A percentile compares a stretch with the other conserved stretches of the same genome.
phyloP scores from a whole-genome alignment of 2,888 invertebrate genomes.

The Heteropelma amictum region DNA sequence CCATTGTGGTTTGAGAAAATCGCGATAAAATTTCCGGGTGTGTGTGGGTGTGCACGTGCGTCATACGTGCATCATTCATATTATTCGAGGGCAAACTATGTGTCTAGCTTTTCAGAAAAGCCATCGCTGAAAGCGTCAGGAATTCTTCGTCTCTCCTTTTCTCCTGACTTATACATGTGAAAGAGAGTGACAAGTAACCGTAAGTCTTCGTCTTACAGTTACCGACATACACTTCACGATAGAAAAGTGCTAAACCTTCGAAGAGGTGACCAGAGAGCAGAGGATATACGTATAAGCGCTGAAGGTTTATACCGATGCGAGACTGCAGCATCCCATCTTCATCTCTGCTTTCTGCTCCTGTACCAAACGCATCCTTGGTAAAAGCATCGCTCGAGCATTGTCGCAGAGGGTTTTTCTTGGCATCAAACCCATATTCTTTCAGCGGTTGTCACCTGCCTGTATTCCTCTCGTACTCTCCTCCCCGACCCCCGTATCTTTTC shows the following conservation, averaged over 20 bases:
- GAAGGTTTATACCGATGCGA: too few species aligned
- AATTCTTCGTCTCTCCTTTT: slow-evolving; percentile 38
- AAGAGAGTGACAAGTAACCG: not conserved
- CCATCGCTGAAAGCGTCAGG: slow-evolving; percentile 44
- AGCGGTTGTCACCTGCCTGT: slow-evolving; percentile 21
- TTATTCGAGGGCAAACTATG: slow-evolving; percentile 11
- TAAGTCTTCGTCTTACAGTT: slow-evolving; percentile 17
- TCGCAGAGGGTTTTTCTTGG: slow-evolving; percentile 58
- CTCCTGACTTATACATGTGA: not conserved
- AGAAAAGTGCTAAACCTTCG: slow-evolving; percentile 24
- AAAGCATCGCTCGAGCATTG: slow-evolving; percentile 37
- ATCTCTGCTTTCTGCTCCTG: slow-evolving; percentile 10
- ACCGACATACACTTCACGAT: slow-evolving; percentile 36
- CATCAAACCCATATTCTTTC: slow-evolving; percentile 45
- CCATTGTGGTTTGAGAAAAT: slow-evolving; percentile 1
- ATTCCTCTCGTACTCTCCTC: not conserved
- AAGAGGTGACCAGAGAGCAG: slow-evolving; percentile 7
- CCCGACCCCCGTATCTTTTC: not conserved
- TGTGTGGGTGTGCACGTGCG: not conserved
- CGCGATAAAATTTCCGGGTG: too few species aligned
- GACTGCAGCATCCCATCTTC: slow-evolving; percentile 13
- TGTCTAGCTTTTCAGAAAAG: slow-evolving; percentile 16
- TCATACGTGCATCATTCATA: slow-evolving; percentile 21
- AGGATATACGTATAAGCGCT: not conserved
- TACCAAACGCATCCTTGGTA: not conserved